Base-by-base conservation (phyloP, 2,888 invertebrate species). In the Drosophila paucipuncta region DNA sequence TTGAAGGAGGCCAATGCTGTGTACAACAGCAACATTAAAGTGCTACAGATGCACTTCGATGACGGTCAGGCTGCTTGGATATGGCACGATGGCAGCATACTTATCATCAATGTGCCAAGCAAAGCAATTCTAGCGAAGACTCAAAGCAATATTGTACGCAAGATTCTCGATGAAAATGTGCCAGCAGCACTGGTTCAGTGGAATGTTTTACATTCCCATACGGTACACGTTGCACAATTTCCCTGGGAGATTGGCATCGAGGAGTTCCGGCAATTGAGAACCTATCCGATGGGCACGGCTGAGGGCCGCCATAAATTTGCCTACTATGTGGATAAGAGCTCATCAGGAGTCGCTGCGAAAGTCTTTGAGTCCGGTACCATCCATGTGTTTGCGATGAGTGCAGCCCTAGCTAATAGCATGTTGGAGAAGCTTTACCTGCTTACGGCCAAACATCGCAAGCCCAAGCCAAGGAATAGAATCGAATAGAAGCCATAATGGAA, bases 51-150 rank as follows among this genome's bases (percentile, higher is more conserved):
- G 30, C 63, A 39, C 9, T 78, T 33, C 16, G 69, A 55, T 33
- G 52, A 22, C 5, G 57, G 57, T 0, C 68, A 70, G 18, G 9
- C 76, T 11, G 69, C 73, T 9, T 82, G 83, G 83, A 57, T 85
- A 1, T 85, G 83, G 83, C 16, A 50, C 9, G 66, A 78, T 41
- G 80, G 83, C 52, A 64, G 25, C 28, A 41, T 83, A 0, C 53
- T 83, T 47, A 78, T 85, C 10, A 64, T 43, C 16, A 82, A 82
- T 61, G 71, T 69, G 0, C 47, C 61, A 13, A 78, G 31, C 25
- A 64, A 68, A 10, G 13, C 31, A 2, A 22, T 60, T 6, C 53
- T 85, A 13, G 13, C 7, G 1, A 53, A 71, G 1, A 69, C 73
- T 0, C 75, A 70, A n/a, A n/a, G 4, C 0, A 25, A 47, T 2